A percentile compares a stretch with the other conserved stretches of the same genome.
Evolutionary conservation across 1,140 invertebrate species (phyloP).

Genomic region (Mya arenaria): DNA sequence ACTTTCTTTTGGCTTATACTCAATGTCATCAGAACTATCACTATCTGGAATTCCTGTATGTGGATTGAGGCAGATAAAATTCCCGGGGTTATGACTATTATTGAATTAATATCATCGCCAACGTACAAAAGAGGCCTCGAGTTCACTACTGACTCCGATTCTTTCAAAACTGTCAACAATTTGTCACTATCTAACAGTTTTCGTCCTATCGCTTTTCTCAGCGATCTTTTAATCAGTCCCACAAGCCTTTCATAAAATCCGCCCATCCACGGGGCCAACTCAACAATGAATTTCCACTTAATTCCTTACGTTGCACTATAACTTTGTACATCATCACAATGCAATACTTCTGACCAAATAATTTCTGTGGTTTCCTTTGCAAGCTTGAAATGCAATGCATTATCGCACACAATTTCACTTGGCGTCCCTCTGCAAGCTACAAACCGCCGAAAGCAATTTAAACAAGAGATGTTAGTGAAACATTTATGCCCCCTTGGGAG

Average conservation of each 20-base stretch:
- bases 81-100: no score
- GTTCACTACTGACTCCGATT: no score
- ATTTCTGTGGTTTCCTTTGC: background rate
- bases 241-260: background rate
- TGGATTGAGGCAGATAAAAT: no score
- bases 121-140: no score
- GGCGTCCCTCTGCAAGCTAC: conserved; percentile 2
- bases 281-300: background rate
- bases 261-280: conserved; percentile 3
- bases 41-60: no score
- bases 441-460: conserved; percentile 1
- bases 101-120: no score
- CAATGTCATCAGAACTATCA: no score
- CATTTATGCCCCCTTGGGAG: no score
- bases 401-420: conserved; percentile 6
- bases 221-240: background rate
- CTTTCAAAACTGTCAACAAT: no score
- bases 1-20: no score
- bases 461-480: background rate
- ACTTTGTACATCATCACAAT: background rate
- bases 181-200: background rate
- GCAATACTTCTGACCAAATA: background rate
- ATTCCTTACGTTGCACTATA: background rate
- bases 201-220: background rate
- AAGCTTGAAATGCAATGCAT: conserved; percentile 8